phyloP scores from a whole-genome alignment of 2,797 vertebrate species.

The Amniataba percoides region DNA sequence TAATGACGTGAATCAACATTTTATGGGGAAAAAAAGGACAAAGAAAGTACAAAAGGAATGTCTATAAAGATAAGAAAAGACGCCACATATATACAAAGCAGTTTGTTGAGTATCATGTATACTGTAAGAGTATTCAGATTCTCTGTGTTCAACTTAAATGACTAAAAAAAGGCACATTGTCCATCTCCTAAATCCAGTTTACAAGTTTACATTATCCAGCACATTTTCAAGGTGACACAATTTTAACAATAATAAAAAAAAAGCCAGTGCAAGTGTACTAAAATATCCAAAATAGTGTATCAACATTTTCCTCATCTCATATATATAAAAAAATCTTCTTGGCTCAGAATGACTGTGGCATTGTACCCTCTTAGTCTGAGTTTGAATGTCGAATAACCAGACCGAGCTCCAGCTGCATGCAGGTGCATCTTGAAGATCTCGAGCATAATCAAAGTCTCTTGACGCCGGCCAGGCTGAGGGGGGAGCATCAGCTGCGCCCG shows the following conservation, averaged over 20 bases:
- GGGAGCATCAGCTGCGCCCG: conserved; percentile 67
- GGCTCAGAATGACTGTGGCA: conserved; percentile 67
- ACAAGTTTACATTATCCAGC: conserved; percentile 73
- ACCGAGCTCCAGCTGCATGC: conserved; percentile 34
- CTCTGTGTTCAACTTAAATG: conserved; percentile 29
- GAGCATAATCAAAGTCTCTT: conserved; percentile 38
- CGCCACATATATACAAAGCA: conserved; percentile 87
- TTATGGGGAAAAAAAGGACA: conserved; percentile 62
- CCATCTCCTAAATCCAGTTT: conserved; percentile 78
- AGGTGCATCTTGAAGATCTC: conserved; percentile 45
- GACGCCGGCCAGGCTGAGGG: conserved; percentile 27
- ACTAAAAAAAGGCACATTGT: conserved; percentile 34
- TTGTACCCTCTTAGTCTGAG: conserved; percentile 36
- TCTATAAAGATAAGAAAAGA: conserved; percentile 85
- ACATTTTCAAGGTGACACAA: conserved; percentile 59
- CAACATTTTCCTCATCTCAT: conserved; percentile 59
- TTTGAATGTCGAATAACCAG: conserved; percentile 41
- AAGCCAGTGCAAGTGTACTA: conserved; percentile 78
- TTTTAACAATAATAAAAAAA: conserved; percentile 38
- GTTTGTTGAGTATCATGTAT: conserved; percentile 69
- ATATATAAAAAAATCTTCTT: conserved; percentile 32
- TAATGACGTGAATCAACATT: conserved; percentile 56
- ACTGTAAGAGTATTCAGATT: conserved; percentile 50
- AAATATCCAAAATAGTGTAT: conserved; percentile 62
- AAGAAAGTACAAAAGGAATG: conserved; percentile 79